These are phyloP conservation scores for Syritta pipiens DNA, from an alignment of 2,888 invertebrate genomes.

Conservation along the genomic window DNA sequence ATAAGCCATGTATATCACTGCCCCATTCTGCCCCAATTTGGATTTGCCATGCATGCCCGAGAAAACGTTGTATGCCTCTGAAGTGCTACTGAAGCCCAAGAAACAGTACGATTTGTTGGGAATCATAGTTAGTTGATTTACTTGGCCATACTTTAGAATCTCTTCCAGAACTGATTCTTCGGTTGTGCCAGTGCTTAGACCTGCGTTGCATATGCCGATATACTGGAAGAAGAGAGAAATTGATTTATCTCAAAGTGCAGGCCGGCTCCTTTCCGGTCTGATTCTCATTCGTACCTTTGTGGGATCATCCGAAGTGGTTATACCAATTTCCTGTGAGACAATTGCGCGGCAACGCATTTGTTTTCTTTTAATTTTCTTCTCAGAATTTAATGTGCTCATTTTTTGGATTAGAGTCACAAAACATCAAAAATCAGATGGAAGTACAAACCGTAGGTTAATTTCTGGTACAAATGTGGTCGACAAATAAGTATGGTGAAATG, in stretches of 20 bases:
- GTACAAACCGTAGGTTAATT: no score
- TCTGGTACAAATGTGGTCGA: no score
- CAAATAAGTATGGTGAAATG: no score
- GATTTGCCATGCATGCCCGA: conserved; percentile 82
- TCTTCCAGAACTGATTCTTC: conserved; percentile 83
- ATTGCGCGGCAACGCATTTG: conserved; percentile 79
- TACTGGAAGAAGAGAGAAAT: conserved; percentile 67
- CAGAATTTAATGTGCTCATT: conserved; percentile 71
- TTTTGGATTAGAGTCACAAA: not conserved
- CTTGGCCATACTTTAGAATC: conserved; percentile 80
- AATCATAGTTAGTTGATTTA: conserved; percentile 85
- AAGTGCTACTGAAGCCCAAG: conserved; percentile 81
- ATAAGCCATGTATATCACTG: conserved; percentile 83
- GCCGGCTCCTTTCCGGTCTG: no score
- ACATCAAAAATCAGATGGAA: no score
- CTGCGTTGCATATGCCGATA: conserved; percentile 89
- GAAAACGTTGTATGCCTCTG: conserved; percentile 82
- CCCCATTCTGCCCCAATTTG: conserved; percentile 81
- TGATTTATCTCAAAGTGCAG: no score
- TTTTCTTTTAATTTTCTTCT: conserved; percentile 79
- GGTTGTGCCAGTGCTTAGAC: conserved; percentile 88
- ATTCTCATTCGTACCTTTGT: conserved; percentile 75
- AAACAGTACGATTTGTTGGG: conserved; percentile 91
- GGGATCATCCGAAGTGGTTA: conserved; percentile 75
- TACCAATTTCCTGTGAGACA: conserved; percentile 78